Percentiles rank a stretch among this genome's conserved stretches.
These are phyloP conservation scores for Nycteola revayana DNA, from an alignment of 2,888 invertebrate species.

Conservation along the genomic window DNA sequence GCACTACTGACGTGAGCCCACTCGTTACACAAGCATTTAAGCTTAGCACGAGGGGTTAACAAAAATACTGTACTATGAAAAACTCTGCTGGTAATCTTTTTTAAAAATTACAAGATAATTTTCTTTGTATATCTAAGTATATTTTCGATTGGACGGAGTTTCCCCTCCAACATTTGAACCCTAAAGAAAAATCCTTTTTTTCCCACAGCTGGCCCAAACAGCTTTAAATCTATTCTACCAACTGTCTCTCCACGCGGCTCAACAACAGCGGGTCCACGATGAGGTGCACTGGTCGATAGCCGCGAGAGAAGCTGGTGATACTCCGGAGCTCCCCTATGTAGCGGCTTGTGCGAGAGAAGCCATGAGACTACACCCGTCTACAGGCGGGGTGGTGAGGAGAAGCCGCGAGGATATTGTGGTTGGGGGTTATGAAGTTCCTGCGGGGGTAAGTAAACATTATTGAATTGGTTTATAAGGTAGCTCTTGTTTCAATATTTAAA, in stretches of 20 bases:
- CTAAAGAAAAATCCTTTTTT: too few species aligned
- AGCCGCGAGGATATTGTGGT: conserved; percentile 50
- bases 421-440: conserved; percentile 66
- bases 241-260: conserved; percentile 67
- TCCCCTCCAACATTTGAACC: too few species aligned
- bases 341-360: conserved; percentile 59
- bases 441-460: conserved; percentile 54
- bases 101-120: too few species aligned
- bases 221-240: conserved; percentile 68
- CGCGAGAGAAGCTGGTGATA: conserved; percentile 48
- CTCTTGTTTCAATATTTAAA: too few species aligned
- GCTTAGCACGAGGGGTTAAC: too few species aligned
- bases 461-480: too few species aligned
- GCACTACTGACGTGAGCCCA: too few species aligned
- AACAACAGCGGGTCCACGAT: conserved; percentile 69
- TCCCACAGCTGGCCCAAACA: conserved; percentile 63
- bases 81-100: too few species aligned
- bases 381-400: conserved; percentile 66
- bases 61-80: too few species aligned
- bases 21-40: too few species aligned
- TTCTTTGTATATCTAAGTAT: too few species aligned
- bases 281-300: conserved; percentile 62
- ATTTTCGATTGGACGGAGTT: too few species aligned
- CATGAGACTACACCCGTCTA: conserved; percentile 65
- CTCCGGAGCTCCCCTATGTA: conserved; percentile 51